Evolutionary conservation across 2,113 vertebrate species (phyloP), one percentile per base, ranked within the genome.

Genomic region (Antechinus stuartii): DNA sequence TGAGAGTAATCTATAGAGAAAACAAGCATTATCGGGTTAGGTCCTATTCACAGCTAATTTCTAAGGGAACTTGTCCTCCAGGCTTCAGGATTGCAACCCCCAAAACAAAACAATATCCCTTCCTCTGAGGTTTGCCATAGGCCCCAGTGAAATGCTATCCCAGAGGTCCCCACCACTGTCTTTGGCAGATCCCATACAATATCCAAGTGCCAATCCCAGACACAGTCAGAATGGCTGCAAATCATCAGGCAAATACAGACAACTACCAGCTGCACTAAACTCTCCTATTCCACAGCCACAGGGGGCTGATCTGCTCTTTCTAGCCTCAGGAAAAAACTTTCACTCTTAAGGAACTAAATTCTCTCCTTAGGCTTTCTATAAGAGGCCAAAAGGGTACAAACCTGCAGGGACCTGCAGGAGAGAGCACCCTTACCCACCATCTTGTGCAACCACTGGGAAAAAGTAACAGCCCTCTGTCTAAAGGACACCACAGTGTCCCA

Each of bases 401-500:
- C 35, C 94, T 76, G n/a, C 30, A 90, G 27, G 9, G 54, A 52
- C 68, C 90, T 96, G 27, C 90, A 55, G 25, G 61, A 35, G 49
- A 76, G 92, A 94, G 55, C 54, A 52, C 97, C 96, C 42, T 97
- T 96, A 96, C 92, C 92, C 97, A 96, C 47, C 95, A 93, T 46
- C 46, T 47, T 54, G 93, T 96, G 49, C 90, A 94, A 95, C 91
- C 7, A 91, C 56, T 92, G 68, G 55, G 95, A 98, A 90, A 97
- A n/a, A 84, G 68, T 22, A 42, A 84, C n/a, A n/a, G 16, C 61
- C 54, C 0, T 35, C 27, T 57, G 0, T 35, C 42, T 93, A 93
- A 93, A 96, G 95, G 49, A 76, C 3, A 61, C 90, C 93, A 76
- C 92, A 50, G 56, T 35, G n/a, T 94, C 96, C 96, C 94, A 61